Conservation (phyloP, 2,888 invertebrate genomes). For the Torymus aiolomorphi region DNA sequence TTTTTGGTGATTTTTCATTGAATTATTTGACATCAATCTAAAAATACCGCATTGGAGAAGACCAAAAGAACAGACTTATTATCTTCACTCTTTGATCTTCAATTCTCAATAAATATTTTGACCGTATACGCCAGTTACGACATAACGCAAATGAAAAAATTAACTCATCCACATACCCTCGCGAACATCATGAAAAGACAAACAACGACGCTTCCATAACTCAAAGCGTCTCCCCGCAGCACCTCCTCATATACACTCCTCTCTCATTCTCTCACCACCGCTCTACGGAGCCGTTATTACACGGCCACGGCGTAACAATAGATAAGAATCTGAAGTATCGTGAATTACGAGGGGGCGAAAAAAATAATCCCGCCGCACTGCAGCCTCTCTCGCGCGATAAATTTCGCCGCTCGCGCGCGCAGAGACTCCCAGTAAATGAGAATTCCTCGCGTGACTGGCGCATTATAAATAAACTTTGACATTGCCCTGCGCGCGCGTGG, state of each 20-base stretch:
- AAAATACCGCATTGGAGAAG: no score
- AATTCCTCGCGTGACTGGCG: slow-evolving; percentile 31
- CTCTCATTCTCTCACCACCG: background rate
- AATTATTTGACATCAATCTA: no score
- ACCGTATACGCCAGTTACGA: no score
- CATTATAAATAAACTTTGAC: slow-evolving; percentile 48
- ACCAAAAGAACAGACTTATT: no score
- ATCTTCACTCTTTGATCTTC: no score
- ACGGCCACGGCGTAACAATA: background rate
- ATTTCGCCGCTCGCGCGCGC: background rate
- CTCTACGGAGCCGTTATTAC: slow-evolving; percentile 1
- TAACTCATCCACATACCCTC: no score
- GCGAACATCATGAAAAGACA: no score
- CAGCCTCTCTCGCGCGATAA: slow-evolving; percentile 10
- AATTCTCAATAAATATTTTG: no score
- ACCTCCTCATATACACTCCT: background rate
- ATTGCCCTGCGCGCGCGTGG: background rate
- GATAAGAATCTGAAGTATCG: slow-evolving; percentile 33
- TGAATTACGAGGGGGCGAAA: background rate
- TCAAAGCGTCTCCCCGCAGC: no score
- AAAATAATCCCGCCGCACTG: background rate
- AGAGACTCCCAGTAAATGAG: slow-evolving; percentile 12
- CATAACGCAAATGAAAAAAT: no score
- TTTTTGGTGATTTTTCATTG: no score
- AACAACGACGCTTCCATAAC: no score